Evolutionary conservation across 2,113 vertebrate genomes (phyloP), one percentile per base, ranked within the genome.

Genomic region (Fulmarus glacialis): DNA sequence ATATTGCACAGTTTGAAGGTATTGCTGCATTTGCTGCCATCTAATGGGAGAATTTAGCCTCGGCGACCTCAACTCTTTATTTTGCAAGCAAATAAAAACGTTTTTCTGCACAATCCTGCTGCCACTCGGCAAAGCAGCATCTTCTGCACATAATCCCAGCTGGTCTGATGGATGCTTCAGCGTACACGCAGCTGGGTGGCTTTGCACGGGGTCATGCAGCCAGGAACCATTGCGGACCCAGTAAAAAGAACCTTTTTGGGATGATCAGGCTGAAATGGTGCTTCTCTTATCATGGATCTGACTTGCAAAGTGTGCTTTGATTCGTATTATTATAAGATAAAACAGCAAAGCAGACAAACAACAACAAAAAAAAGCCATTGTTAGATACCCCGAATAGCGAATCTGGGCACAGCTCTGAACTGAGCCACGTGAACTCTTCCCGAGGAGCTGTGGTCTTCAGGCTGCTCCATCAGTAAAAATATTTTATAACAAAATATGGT

Each of bases 1-100:
- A 8, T 1, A 13, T 8, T 40, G 47, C 73, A 30, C 73, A 32
- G 26, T 13, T n/a, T 4, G 40, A 36, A 72, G 63, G 88, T 94
- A 58, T 36, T 34, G 84, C 84, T 95, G 96, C 83, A 79, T 92
- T 95, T 98, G 97, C 97, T 97, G 96, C 97, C 97, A 96, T 73
- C 97, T 97, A 96, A 96, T 21, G 97, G 97, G 85, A 91, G 62
- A 78, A 68, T 23, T 43, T 24, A 88, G 85, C 62, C 72, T 82
- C 4, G 30, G n/a, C 55, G 9, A 45, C 59, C 18, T 60, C 64
- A 56, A 6, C 64, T 58, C 59, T n/a, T 62, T 34, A 9, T 68
- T 68, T 29, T 53, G 52, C 21, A 29, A 75, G 67, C 40, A 6
- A 70, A 77, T 27, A 17, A 67, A 36, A 29, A 10, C 1, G 0